A percentile compares a stretch with the other conserved stretches of the same genome.
Conservation (phyloP, 2,113 vertebrate genomes). For the Mesoclemmys tuberculata region DNA sequence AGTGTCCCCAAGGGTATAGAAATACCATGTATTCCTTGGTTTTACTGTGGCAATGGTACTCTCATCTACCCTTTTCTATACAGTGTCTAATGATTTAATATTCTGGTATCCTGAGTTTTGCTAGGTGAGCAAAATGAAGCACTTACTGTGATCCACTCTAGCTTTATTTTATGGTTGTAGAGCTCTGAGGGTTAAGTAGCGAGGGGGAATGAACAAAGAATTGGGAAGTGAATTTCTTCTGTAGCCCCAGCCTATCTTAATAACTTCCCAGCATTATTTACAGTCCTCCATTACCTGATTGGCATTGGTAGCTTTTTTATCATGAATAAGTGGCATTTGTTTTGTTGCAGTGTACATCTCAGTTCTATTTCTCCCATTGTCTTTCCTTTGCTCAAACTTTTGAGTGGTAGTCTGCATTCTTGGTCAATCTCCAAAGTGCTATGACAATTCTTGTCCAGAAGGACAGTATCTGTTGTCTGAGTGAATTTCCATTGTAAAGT, state of each 20-base stretch:
- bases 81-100: background rate
- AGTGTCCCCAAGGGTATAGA: background rate
- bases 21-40: background rate
- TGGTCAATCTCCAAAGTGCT: background rate
- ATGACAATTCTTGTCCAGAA: background rate
- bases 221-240: no score
- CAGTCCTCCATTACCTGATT: background rate
- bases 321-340: background rate
- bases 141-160: background rate
- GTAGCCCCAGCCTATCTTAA: background rate
- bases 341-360: background rate
- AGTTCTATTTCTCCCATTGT: background rate
- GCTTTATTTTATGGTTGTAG: background rate
- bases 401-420: background rate
- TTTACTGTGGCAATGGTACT: background rate
- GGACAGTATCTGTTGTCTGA: background rate
- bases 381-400: background rate
- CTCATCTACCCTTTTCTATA: background rate
- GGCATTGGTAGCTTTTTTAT: background rate
- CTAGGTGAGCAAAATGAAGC: no score
- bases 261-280: background rate
- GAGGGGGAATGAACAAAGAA: background rate
- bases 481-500: background rate
- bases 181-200: background rate
- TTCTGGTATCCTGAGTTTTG: background rate